Conservation (phyloP, 1,140 invertebrate genomes). For the Cherax quadricarinatus region DNA sequence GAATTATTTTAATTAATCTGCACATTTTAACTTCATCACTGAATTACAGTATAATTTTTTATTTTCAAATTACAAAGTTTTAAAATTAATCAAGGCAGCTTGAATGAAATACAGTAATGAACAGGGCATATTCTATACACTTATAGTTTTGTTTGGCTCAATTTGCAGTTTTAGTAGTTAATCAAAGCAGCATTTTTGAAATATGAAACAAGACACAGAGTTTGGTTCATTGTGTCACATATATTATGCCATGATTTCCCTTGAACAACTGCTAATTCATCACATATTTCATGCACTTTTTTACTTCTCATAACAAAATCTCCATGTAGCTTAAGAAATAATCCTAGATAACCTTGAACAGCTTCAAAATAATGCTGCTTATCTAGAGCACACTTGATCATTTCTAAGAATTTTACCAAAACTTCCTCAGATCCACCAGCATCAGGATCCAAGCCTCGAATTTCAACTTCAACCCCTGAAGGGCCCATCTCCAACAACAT, state of each 20-base stretch:
- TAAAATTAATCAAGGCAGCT: too few relatives aligned
- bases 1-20: neutral
- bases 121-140: too few relatives aligned
- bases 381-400: conserved; percentile 85
- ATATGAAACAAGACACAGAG: conserved; percentile 70
- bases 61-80: too few relatives aligned
- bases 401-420: conserved; percentile 88
- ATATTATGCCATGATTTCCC: conserved; percentile 64
- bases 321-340: conserved; percentile 93
- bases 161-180: conserved; percentile 50
- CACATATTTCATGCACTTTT: conserved; percentile 74
- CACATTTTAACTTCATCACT: neutral
- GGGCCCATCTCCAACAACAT: conserved; percentile 90
- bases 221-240: conserved; percentile 63
- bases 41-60: too few relatives aligned
- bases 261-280: conserved; percentile 41
- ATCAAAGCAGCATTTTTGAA: conserved; percentile 73
- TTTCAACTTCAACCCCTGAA: conserved; percentile 92
- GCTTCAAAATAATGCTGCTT: conserved; percentile 93
- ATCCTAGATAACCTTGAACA: conserved; percentile 92
- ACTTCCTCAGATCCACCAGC: conserved; percentile 83
- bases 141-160: neutral
- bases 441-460: conserved; percentile 87
- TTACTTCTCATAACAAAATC: conserved; percentile 80
- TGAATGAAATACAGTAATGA: too few relatives aligned